phyloP scores from a whole-genome alignment of 2,888 invertebrate genomes.

The Chromoteleia sp. region DNA sequence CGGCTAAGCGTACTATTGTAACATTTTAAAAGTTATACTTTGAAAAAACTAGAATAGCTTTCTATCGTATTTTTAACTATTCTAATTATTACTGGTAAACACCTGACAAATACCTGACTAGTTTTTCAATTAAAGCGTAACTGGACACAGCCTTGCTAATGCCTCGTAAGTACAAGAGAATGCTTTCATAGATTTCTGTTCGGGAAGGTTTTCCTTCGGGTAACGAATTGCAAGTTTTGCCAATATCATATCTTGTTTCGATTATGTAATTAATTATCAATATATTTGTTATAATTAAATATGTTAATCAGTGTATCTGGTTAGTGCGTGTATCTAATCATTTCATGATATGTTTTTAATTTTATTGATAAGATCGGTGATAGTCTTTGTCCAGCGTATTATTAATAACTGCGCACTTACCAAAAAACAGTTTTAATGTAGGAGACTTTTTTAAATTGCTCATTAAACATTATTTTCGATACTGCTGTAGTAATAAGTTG shows the following conservation, averaged over 20 bases:
- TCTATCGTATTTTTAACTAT: no score
- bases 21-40: no score
- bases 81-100: no score
- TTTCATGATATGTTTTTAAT: conserved; percentile 39
- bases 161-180: no score
- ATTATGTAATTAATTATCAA: conserved; percentile 34
- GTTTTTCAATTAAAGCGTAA: no score
- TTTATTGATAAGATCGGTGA: conserved; percentile 40
- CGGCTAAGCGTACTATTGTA: no score
- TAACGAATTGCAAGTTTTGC: neutral
- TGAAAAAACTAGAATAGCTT: no score
- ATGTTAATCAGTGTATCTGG: conserved; percentile 42
- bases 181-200: no score
- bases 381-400: conserved; percentile 5
- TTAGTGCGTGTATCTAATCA: conserved; percentile 27
- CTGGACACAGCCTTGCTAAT: no score
- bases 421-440: conserved; percentile 15
- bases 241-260: neutral
- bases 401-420: conserved; percentile 42
- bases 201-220: no score
- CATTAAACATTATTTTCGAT: neutral
- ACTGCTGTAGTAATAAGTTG: no score
- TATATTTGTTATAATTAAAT: conserved; percentile 50
- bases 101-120: no score
- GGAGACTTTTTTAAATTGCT: conserved; percentile 9